Conservation (phyloP, 2,797 vertebrate genomes). For the Phrynocephalus guinanensis region DNA sequence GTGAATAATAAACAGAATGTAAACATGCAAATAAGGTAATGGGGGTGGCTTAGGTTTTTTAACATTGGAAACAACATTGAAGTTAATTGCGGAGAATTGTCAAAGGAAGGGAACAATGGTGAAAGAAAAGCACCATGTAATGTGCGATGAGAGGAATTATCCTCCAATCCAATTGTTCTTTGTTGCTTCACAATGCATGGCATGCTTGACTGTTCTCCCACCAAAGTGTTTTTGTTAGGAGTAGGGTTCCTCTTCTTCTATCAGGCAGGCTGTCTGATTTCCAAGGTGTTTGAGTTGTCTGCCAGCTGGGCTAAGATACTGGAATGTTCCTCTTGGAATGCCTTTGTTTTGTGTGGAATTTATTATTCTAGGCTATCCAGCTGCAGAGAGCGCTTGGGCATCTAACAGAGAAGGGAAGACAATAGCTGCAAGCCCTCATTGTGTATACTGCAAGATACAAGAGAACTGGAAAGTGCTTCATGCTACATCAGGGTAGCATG, state of each 20-base stretch:
- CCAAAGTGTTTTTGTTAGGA: constrained; percentile 54
- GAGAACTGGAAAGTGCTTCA: neutral
- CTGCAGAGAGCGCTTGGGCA: constrained; percentile 6
- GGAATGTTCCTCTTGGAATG: constrained; percentile 63
- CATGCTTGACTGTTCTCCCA: constrained; percentile 20
- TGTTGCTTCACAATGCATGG: constrained; percentile 3
- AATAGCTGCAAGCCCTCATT: neutral
- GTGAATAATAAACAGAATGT: neutral
- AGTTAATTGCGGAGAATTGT: neutral
- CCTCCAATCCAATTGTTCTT: constrained; percentile 11
- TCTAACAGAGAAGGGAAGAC: constrained; percentile 4
- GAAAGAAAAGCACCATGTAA: neutral
- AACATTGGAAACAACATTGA: neutral
- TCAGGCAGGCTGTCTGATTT: constrained; percentile 52
- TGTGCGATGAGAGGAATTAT: constrained; percentile 17
- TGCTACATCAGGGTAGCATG: neutral
- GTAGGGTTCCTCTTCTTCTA: constrained; percentile 36
- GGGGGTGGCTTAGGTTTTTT: neutral
- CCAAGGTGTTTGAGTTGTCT: constrained; percentile 57
- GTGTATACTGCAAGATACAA: neutral
- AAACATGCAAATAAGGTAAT: neutral
- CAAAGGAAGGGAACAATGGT: constrained; percentile 23
- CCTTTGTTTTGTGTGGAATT: neutral
- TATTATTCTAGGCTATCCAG: constrained; percentile 39
- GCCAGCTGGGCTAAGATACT: constrained; percentile 55